Base-by-base conservation (phyloP, 1,140 invertebrate species). In the Drusus annulatus region DNA sequence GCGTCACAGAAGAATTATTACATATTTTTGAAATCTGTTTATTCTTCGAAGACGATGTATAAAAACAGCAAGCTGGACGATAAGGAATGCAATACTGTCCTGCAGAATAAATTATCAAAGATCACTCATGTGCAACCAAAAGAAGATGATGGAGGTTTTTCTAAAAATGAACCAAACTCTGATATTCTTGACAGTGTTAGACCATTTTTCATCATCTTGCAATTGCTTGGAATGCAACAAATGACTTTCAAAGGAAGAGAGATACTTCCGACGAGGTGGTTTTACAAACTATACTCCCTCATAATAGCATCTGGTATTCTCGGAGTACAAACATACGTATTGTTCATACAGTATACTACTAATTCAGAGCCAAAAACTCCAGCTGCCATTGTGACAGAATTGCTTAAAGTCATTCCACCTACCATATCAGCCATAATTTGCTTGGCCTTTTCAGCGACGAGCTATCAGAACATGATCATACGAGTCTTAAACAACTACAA, bases 401-500 rank as follows among this genome's bases (percentile, higher is more conserved):
- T 83, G 3, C 50, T 83, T 8, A 73, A 50, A 28, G 19, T 79
- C 28, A 80, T 81, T 3, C 82, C 82, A 4, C 28, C 79, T 36
- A 73, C 80, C 0, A 69, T 81, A 17, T 69, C 82, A 0, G 58
- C 71, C 1, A 75, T 77, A 16, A 51, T 79, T 62, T 81, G 76
- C 15, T 17, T 83, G 45, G 28, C 79, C 16, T 79, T 83, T 54
- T 78, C 82, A 16, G 77, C 76, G 1, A 83, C 82, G 16, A 77
- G 79, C 28, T 78, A 81, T 73, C 68, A 78, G 56, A 76, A 56
- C 3, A 83, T 83, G 82, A 83, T 83, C 6, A 19, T 79, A 17
- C 76, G 82, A 54, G 60, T 65, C 16, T 51, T 83, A 7, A 83
- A 83, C n/a, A 83, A 83, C 54, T 80, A 79, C 58, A 76, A 79